Evolutionary conservation across 2,113 vertebrate species (phyloP), one percentile per base, ranked within the genome.

Genomic region (Oreochromis aureus): DNA sequence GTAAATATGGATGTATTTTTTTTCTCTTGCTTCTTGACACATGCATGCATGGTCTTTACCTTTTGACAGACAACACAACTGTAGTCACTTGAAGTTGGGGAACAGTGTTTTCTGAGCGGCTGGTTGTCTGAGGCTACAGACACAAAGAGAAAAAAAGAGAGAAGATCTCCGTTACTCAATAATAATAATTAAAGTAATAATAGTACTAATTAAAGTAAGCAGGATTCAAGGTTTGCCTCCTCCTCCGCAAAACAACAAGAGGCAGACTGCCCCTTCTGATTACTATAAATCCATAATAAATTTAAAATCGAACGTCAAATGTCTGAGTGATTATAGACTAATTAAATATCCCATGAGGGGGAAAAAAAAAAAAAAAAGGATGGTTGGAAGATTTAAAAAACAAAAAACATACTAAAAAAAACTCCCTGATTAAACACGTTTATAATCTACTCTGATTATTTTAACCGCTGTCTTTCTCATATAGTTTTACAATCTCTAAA

Each of bases 41-140:
- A 66, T 36, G 27, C 3, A 30, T 66, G 61, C 18, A 66, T 12
- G 71, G 48, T 1, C 7, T 4, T 6, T 69, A 98, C 98, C 97
- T 99, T 99, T 92, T 97, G 97, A 83, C 98, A 99, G 88, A 97
- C 98, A 82, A 99, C 78, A 0, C 98, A 99, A 95, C 98, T 98
- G 95, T 97, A 99, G 1, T 97, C 94, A 88, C 97, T 97, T 88
- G 97, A 95, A 82, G 95, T 95, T 0, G 98, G 96, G n/a, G 97
- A 97, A 92, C 98, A 98, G 80, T 96, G 97, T 8, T 98, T 96
- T 95, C 97, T 98, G 96, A 99, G 86, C 9, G 96, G 96, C 86
- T 96, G 96, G 7, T 22, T 7, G 18, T n/a, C 41, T 18, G 71
- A 73, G 22, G 32, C 10, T 39, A 36, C 10, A 39, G 30, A 39